These are phyloP conservation scores for Schizothorax lantsangensis DNA, from an alignment of 2,797 vertebrate genomes.

Conservation along the genomic window DNA sequence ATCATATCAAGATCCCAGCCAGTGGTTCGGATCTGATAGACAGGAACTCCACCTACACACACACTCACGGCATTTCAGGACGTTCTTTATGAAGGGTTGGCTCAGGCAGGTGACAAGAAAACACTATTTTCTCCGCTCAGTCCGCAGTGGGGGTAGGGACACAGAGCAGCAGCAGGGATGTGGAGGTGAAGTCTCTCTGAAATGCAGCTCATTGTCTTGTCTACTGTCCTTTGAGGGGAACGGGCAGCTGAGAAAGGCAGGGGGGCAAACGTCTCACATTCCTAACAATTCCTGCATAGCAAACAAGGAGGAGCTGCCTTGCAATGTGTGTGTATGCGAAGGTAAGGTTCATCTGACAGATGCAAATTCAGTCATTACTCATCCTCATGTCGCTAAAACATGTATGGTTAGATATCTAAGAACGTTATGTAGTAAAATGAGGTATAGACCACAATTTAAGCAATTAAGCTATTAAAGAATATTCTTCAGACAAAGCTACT, in stretches of 20 bases:
- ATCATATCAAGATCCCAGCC: constrained; percentile 56
- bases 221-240: constrained; percentile 44
- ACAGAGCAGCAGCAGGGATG: constrained; percentile 43
- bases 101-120: constrained; percentile 56
- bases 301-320: constrained; percentile 57
- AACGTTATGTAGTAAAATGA: neutral
- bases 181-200: constrained; percentile 46
- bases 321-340: constrained; percentile 55
- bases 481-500: neutral
- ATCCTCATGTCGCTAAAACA: neutral
- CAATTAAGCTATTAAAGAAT: neutral
- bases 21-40: constrained; percentile 54
- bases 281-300: constrained; percentile 54
- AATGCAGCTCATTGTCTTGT: constrained; percentile 58
- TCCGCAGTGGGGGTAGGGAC: neutral
- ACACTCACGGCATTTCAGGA: constrained; percentile 51
- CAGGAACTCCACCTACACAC: constrained; percentile 57
- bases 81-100: constrained; percentile 47
- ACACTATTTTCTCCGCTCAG: constrained; percentile 17
- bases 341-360: neutral
- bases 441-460: too few species aligned
- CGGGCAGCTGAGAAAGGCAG: constrained; percentile 54
- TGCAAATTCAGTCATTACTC: neutral
- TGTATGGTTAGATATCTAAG: neutral
- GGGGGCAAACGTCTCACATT: constrained; percentile 55